Base-by-base conservation (phyloP, 1,140 invertebrate species). In the Drosophila pseudoananassae region DNA sequence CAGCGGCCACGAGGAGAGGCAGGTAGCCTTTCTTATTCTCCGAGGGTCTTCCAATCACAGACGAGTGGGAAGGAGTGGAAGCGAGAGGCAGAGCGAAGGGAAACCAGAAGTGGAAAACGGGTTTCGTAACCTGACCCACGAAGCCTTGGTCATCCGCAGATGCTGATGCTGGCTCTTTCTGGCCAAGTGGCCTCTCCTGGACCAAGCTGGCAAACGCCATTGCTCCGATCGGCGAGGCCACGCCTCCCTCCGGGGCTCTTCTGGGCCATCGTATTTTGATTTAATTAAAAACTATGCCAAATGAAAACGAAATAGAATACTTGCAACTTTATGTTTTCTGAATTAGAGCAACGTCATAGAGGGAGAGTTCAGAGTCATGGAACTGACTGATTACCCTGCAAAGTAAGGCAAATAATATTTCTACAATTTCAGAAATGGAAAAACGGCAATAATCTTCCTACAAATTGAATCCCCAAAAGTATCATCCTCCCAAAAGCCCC, bases 41-140 rank as follows among this genome's bases (percentile, higher is more conserved):
- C 17, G 2, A 43, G 45, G 51, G 57, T 71, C 83, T 65, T 83
- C 82, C 82, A 87, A 87, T 87, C 82, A 88, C 61, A 78, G 71
- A 15, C 27, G 6, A 73, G 77, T 45, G 12, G 51, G 14, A 55
- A 23, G 4, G 36, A 51, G 46, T 5, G 56, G 49, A 43, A 55
- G 40, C 15, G 40, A 43, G 27, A 73, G 46, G 4, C 17, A 51
- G 46, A 3, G 47, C 36, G 61, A 54, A 15, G 36, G 33, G 14
- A 69, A 74, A 78, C 59, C 79, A 75, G 74, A 33, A 58, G 36
- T 43, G 15, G 15, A 43, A 77, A 81, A 81, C 78, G 66, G 73
- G 80, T 84, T 84, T 85, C 51, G 71, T 59, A 66, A 81, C 66
- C 75, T 84, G 80, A 84, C 76, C 82, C 72, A 68, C 12, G 58